These are phyloP conservation scores for Pteronotus mesoamericanus DNA, from an alignment of 2,797 vertebrate species.

Conservation along the genomic window DNA sequence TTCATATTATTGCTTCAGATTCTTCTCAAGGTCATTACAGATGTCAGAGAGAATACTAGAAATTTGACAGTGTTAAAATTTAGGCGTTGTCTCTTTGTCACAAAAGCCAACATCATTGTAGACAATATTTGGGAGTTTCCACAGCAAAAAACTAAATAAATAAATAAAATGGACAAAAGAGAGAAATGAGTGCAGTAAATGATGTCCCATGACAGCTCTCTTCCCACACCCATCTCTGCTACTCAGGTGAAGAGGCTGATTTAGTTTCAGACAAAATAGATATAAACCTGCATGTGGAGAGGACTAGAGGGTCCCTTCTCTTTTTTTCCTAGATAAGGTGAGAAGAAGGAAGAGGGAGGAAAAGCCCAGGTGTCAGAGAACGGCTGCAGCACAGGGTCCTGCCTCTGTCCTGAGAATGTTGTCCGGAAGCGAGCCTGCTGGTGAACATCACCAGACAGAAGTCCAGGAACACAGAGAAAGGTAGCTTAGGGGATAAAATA, in stretches of 20 bases:
- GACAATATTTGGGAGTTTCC: neutral
- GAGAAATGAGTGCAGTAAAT: neutral
- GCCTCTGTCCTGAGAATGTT: too few relatives aligned
- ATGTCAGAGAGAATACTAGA: neutral
- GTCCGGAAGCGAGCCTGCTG: neutral
- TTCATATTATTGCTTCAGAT: neutral
- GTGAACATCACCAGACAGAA: neutral
- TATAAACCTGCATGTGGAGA: neutral
- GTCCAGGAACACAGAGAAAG: neutral
- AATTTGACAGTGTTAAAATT: neutral
- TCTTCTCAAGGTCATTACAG: neutral
- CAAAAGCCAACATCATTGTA: neutral
- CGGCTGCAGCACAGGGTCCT: neutral
- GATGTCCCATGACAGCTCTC: neutral
- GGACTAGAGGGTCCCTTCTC: neutral
- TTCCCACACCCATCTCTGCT: neutral
- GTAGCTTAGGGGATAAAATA: neutral
- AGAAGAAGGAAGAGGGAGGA: neutral
- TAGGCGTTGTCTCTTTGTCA: neutral
- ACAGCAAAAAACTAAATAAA: neutral
- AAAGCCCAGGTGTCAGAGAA: neutral
- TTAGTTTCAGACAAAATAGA: neutral
- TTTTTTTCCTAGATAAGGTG: neutral
- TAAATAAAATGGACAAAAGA: neutral
- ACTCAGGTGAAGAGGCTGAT: neutral